These are phyloP conservation scores for Acanthococcus lagerstroemiae DNA, from an alignment of 2,888 invertebrate species.

Conservation along the genomic window DNA sequence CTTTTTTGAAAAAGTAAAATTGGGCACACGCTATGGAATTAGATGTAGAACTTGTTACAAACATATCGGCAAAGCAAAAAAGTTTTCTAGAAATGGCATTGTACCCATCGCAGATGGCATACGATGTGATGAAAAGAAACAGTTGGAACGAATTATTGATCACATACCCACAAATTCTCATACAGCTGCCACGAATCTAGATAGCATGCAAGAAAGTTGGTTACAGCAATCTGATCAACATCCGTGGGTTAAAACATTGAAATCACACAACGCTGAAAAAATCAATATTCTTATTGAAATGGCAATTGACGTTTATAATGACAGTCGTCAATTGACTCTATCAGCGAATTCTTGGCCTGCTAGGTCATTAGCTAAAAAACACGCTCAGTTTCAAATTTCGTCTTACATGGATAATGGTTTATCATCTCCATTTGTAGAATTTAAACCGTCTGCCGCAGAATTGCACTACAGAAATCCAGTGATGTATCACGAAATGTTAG, in stretches of 20 bases:
- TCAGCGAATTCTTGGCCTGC: constrained; percentile 31
- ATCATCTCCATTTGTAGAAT: constrained; percentile 7
- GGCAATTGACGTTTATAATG: constrained; percentile 29
- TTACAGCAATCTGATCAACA: constrained; percentile 28
- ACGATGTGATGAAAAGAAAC: constrained; percentile 12
- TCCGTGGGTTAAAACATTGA: constrained; percentile 25
- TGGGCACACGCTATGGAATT: constrained; percentile 19
- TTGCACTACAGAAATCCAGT: too few relatives aligned
- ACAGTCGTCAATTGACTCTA: constrained; percentile 23
- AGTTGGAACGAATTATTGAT: constrained; percentile 26
- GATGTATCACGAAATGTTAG: constrained; percentile 28
- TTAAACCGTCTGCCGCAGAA: constrained; percentile 10
- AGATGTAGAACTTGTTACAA: constrained; percentile 20
- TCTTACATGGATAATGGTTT: constrained; percentile 27
- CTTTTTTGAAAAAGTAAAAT: constrained; percentile 18
- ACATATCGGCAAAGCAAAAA: constrained; percentile 25
- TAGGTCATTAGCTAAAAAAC: constrained; percentile 30
- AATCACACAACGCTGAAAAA: constrained; percentile 26
- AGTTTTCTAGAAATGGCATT: constrained; percentile 29
- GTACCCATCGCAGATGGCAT: constrained; percentile 27
- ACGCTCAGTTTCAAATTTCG: constrained; percentile 25
- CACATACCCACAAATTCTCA: constrained; percentile 22
- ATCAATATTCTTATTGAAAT: constrained; percentile 26
- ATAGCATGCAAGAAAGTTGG: constrained; percentile 19
- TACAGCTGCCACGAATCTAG: constrained; percentile 17